Base-by-base conservation (phyloP, 2,888 invertebrate genomes). In the Sepioteuthis lessoniana region DNA sequence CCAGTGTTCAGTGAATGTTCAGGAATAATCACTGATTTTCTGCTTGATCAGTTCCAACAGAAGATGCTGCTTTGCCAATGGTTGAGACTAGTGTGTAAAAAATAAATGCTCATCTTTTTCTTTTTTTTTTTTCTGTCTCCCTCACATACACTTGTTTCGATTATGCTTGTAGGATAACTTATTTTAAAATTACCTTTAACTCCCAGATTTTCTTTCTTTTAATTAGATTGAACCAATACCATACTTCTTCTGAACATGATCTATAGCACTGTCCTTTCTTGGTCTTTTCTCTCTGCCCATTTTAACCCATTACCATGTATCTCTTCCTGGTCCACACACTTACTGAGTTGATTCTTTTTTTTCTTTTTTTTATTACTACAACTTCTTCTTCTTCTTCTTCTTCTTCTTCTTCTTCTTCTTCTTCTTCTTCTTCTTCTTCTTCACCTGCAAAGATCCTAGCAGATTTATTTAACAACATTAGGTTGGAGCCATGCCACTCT, bases 401-500 rank as follows among this genome's bases (percentile, higher is more conserved):
- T 28, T n/a, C 28, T 76, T n/a, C 13, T 91, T 21, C 91, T 76
- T 76, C 76, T 13, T 19, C n/a, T 76, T 19, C 19, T 91, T 38
- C 91, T 91, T n/a, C 28, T 91, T 46, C 38, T 46, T 13, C 2
- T 91, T 31, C 38, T 46, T 25, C 42, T 38, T 91, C 91, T 90
- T 21, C 5, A 13, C 3, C 90, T 2, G 5, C 55, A 25, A 55
- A 90, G 7, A n/a, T 3, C 91, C 38, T 38, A 13, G 42, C 42
- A 25, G 91, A 8, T 13, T 91, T 42, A 35, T 76, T 76, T 76
- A 35, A 76, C 76, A 35, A 76, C n/a, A 50, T 50, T 93, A 93
- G 93, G 93, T 93, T 93, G 55, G 93, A 93, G 93, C 93, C 28
- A 60, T 31, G 93, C 60, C 55, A 60, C 93, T 35, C 60, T 93